These are phyloP conservation scores for Philonicus albiceps DNA, from an alignment of 2,888 invertebrate genomes.

Conservation along the genomic window DNA sequence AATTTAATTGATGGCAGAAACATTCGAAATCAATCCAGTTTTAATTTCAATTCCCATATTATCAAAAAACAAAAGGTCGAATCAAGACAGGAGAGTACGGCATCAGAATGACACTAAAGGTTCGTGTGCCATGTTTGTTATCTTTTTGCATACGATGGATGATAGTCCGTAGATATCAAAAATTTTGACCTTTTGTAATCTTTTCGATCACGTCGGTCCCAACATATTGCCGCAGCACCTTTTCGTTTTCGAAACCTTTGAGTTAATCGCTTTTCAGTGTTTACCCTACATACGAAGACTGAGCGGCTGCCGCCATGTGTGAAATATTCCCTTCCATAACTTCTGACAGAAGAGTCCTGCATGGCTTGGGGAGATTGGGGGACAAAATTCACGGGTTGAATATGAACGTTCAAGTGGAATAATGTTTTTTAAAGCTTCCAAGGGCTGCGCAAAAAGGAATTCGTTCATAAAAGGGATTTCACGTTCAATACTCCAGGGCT, in stretches of 20 bases:
- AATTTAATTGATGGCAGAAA: background rate
- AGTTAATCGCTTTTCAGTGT: conserved; percentile 12
- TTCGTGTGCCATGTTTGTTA: background rate
- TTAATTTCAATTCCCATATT: background rate
- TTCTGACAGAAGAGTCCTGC: background rate
- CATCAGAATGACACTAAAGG: background rate
- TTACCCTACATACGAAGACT: background rate
- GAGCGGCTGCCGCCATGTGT: background rate
- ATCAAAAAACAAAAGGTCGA: background rate
- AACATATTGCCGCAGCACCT: background rate
- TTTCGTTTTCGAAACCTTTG: background rate
- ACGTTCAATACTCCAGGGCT: background rate
- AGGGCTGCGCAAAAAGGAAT: background rate
- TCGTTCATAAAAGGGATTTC: conserved; percentile 5
- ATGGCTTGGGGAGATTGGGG: background rate
- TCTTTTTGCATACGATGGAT: background rate
- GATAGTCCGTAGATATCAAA: background rate
- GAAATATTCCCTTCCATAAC: background rate
- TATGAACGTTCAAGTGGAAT: conserved; percentile 30
- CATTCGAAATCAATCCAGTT: background rate
- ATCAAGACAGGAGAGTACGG: background rate
- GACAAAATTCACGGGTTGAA: conserved; percentile 3
- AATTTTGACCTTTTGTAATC: conserved; percentile 21
- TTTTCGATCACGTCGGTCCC: background rate
- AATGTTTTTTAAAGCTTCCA: conserved; percentile 1